phyloP scores from a whole-genome alignment of 30 jellyfish, hydroid and myxozoan species.

The Hydra vulgaris region DNA sequence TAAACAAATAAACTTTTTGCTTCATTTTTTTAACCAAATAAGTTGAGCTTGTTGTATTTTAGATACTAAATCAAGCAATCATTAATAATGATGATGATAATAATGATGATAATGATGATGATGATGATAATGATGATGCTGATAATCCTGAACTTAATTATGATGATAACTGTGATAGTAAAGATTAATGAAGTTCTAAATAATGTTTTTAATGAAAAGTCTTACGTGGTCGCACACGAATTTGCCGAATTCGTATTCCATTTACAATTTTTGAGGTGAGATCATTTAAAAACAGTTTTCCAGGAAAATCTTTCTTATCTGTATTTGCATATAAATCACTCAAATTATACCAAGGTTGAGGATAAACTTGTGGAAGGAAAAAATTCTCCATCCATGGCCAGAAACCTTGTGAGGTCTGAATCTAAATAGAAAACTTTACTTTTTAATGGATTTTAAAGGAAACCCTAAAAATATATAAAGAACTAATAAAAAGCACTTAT shows the following conservation, averaged over 20 bases:
- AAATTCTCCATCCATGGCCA: slow-evolving; percentile 71
- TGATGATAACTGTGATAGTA: too few species aligned
- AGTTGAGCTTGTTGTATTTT: too few species aligned
- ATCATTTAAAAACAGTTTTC: slow-evolving; percentile 65
- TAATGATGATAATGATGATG: too few species aligned
- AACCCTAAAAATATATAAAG: background rate
- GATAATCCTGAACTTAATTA: too few species aligned
- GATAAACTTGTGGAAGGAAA: slow-evolving; percentile 49
- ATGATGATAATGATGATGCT: too few species aligned
- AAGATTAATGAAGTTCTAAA: too few species aligned
- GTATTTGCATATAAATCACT: background rate
- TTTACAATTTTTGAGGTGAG: slow-evolving; percentile 70
- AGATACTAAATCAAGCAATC: too few species aligned
- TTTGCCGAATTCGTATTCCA: slow-evolving; percentile 87
- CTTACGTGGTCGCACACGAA: slow-evolving; percentile 72
- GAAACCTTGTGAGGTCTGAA: slow-evolving; percentile 57
- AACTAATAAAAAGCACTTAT: too few species aligned
- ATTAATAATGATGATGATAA: too few species aligned
- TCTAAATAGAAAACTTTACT: slow-evolving; percentile 43
- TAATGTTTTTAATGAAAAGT: background rate
- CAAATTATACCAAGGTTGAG: slow-evolving; percentile 61
- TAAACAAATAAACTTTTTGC: too few species aligned
- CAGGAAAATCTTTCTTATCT: slow-evolving; percentile 67
- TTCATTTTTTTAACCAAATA: too few species aligned
- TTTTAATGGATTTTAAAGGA: too few species aligned